phyloP scores from a whole-genome alignment of 1,140 invertebrate species.

The Phthorimaea operculella region DNA sequence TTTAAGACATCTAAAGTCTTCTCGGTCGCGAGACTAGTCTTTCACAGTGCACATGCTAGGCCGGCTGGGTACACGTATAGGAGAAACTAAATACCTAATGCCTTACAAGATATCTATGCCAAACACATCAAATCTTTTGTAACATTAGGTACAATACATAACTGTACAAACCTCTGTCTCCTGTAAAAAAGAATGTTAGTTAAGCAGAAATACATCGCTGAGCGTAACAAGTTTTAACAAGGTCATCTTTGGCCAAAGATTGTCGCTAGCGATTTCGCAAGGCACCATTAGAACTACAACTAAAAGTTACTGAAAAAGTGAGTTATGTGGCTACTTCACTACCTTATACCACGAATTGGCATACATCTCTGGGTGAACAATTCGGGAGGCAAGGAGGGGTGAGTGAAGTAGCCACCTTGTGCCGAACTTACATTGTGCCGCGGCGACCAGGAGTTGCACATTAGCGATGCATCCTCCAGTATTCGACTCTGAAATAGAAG shows the following conservation, averaged over 20 bases:
- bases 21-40: too few relatives aligned
- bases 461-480: constrained; percentile 86
- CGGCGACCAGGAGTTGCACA: constrained; percentile 90
- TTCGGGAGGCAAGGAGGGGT: constrained; percentile 8
- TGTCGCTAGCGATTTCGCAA: constrained; percentile 25
- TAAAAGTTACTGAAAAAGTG: constrained; percentile 4
- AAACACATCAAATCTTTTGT: too few relatives aligned
- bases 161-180: too few relatives aligned
- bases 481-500: constrained; percentile 83
- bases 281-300: constrained; percentile 13
- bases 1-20: too few relatives aligned
- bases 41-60: too few relatives aligned
- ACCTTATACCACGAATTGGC: too few relatives aligned
- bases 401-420: neutral
- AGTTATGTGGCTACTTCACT: too few relatives aligned
- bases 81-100: too few relatives aligned
- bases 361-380: constrained; percentile 20
- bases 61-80: too few relatives aligned
- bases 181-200: too few relatives aligned
- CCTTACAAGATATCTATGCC: too few relatives aligned
- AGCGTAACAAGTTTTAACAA: neutral
- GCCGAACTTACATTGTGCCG: constrained; percentile 82
- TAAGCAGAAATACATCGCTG: neutral
- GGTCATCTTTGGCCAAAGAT: constrained; percentile 42
- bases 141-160: too few relatives aligned